Base-by-base conservation (phyloP, 2,888 invertebrate species). In the Rotaria magnacalcarata region DNA sequence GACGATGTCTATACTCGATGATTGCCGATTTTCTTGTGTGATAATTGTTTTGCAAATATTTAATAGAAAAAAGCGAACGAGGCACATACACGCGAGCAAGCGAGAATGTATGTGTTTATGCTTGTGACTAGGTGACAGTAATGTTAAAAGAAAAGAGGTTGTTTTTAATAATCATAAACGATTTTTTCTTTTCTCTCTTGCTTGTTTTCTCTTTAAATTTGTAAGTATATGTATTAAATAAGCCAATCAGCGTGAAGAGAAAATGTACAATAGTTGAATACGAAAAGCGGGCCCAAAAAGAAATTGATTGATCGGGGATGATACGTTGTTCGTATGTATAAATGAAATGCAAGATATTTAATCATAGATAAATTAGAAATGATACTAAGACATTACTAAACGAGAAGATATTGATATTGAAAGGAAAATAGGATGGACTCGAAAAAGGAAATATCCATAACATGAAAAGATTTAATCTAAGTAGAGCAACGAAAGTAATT, bases 41-140 rank as follows among this genome's bases (percentile, higher is more conserved):
- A 19, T 67, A 67, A 67, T 67, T 67, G 67, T 67, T 67, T 67
- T 67, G 67, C 67, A 67, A 67, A 67, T 67, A 67, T 67, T 67
- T 67, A 67, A 67, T 67, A 67, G 67, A 67, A 34, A 67, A 67
- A 67, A 67, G 34, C 67, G 67, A 67, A 41, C 19, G 67, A 34
- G 34, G 27, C 34, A 27, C 27, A 27, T 16, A 16, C 14, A 52
- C 52, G 52, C 27, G 34, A 34, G 16, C 16, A 67, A 67, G 34
- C 67, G 27, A 67, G 34, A 41, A 41, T 67, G 34, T 34, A 19
- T 67, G 34, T 67, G 16, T 34, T 27, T 67, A 34, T 19, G 34
- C 24, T 67, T 67, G 27, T 67, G 67, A 67, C 67, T 67, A 67
- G 67, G 67, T 67, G 67, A 67, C 67, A 67, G 67, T 67, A 67